A percentile compares a stretch with the other conserved stretches of the same genome.
Conservation (phyloP, 2,797 vertebrate genomes). For the Gymnoscopelus microlampas region DNA sequence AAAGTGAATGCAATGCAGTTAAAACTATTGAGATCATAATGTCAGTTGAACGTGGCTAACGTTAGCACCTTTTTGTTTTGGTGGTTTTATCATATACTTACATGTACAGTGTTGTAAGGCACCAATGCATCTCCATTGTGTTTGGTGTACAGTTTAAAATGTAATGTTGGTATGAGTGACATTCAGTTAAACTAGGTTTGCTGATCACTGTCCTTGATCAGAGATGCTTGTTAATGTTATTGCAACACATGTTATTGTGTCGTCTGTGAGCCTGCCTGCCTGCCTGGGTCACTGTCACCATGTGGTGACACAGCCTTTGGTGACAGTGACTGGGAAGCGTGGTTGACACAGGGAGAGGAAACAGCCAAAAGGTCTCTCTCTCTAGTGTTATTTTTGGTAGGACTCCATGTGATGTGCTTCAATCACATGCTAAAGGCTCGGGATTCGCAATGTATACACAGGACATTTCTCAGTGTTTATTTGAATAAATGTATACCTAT, state of each 20-base stretch:
- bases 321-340: neutral
- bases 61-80: neutral
- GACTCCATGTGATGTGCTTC: neutral
- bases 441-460: too few relatives aligned
- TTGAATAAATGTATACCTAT: too few relatives aligned
- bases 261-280: slow-evolving; percentile 14
- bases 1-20: neutral
- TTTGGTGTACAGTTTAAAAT: too few relatives aligned
- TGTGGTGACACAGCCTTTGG: neutral
- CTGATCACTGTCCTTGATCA: neutral
- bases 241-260: slow-evolving; percentile 51
- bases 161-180: too few relatives aligned
- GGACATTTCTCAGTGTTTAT: too few relatives aligned
- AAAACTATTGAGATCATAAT: neutral
- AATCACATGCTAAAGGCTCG: neutral
- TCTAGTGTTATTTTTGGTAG: neutral
- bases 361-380: neutral
- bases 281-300: neutral
- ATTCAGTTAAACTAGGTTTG: neutral
- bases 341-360: too few relatives aligned
- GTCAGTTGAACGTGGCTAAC: neutral
- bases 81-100: too few relatives aligned
- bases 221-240: slow-evolving; percentile 18
- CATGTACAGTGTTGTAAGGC: neutral
- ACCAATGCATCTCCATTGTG: too few relatives aligned